Evolutionary conservation across 2,888 invertebrate genomes (phyloP), one percentile per base, ranked within the genome.

Genomic region (Drosophila emarginata): DNA sequence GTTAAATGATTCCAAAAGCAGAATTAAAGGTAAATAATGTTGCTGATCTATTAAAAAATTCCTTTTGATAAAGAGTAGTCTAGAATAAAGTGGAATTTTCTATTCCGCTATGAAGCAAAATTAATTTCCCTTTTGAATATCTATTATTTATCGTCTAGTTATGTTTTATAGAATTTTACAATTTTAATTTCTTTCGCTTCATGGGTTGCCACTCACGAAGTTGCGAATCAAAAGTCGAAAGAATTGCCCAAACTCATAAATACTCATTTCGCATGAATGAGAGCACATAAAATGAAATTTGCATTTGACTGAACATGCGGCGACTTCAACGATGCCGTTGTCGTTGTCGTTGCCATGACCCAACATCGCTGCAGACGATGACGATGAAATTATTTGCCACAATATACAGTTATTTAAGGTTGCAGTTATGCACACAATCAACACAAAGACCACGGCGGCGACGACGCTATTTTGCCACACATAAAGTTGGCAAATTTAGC

Each of bases 371-470:
- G 12, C 12, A 45, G 57, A 57, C 37, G 57, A 39, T 57, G 57
- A 56, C 21, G 67, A 52, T 73, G 64, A 76, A 81, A 77, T 84
- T 78, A 78, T 82, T 80, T 80, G 76, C 79, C 59, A 66, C 78
- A 76, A 80, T 77, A 75, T 81, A 73, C 73, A 69, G 71, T 74
- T 77, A 66, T 72, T 78, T 73, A 75, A 70, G 71, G 69, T 68
- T 39, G 61, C 82, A 79, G 82, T 82, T 82, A 80, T 83, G 82
- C 84, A 80, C 82, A 83, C 84, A 84, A 83, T 83, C 84, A 83
- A 80, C 45, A 45, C 45, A 45, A 21, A 45, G 45, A 21, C 45
- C 21, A 21, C 18, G 45, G 14, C 45, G 45, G 14, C 45, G 12
- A 40, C 9, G 40, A 40, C 75, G 74, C 9, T 36, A 56, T 60